phyloP scores from a whole-genome alignment of 2,888 invertebrate species.

The Listrodromus nycthemerus region DNA sequence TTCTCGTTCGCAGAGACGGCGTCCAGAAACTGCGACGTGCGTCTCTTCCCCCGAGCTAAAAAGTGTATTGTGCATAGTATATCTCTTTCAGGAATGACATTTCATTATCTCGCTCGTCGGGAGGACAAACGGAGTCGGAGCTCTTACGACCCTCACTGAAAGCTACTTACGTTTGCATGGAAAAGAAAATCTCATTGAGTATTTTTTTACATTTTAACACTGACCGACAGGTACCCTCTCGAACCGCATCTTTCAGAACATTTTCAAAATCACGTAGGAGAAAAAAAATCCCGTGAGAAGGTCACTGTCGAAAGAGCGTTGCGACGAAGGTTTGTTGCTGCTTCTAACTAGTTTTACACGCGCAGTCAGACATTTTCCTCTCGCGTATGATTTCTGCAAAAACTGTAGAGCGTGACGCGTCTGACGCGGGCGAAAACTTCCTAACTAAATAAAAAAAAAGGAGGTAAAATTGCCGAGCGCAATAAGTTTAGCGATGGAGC shows the following conservation, averaged over 20 bases:
- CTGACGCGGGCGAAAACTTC: constrained; percentile 76
- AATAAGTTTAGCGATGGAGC: constrained; percentile 75
- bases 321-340: constrained; percentile 30
- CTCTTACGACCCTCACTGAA: constrained; percentile 1
- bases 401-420: constrained; percentile 66
- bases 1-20: constrained; percentile 25
- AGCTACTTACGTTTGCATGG: constrained; percentile 9
- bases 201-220: background rate
- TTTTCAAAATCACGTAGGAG: background rate
- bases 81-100: constrained; percentile 54
- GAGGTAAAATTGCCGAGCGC: constrained; percentile 74
- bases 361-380: constrained; percentile 74
- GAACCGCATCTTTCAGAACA: background rate
- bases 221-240: background rate
- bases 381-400: constrained; percentile 60
- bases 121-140: constrained; percentile 32
- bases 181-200: background rate
- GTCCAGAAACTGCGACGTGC: constrained; percentile 27
- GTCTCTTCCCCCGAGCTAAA: constrained; percentile 20
- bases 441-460: constrained; percentile 80
- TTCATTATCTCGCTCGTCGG: constrained; percentile 48
- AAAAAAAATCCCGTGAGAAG: background rate
- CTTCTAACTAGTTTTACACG: constrained; percentile 47
- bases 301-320: constrained; percentile 2
- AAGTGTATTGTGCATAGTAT: constrained; percentile 39